Evolutionary conservation across 2,888 invertebrate genomes (phyloP), one percentile per base, ranked within the genome.

Genomic region (Nomada hirtipes): DNA sequence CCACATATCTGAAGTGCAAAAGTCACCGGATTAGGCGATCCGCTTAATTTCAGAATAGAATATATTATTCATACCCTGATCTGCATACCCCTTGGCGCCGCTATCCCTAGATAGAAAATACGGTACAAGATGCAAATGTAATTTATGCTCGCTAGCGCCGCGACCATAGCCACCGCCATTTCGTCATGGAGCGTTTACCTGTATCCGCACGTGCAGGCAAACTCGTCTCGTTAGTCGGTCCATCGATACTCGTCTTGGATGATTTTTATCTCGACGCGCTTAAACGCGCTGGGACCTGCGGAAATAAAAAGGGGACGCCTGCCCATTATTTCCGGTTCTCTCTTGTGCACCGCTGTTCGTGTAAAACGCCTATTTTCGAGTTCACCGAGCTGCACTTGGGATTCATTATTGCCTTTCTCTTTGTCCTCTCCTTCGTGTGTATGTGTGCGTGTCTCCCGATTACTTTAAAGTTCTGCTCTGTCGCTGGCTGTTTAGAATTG

Each of bases 1-100:
- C 29, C 44, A 11, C 36, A 26, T 2, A 82, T 82, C 74, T 81
- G 82, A 81, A 71, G 75, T 67, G 71, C 82, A 82, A 82, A 81
- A 82, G 74, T 82, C 70, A 69, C 69, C 23, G 53, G 72, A 82
- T 82, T 81, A 76, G 82, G 23, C 64, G 82, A 76, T 76, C 60
- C 73, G 82, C 76, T 83, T 83, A 83, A 83, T 83, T 83, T 72
- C 70, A n/a, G 76, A 83, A 82, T 72, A 82, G 76, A 83, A 82
- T 72, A 83, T 83, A 83, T 83, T 83, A 83, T 83, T 82, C 82
- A 61, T 73, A 70, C 42, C 47, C 75, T 23, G 63, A 81, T 82
- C 63, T 82, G 57, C 82, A 81, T 82, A 79, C 59, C 72, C 73
- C 67, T 68, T 68, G 63, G 69, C 68, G 52, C 47, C 55, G 57